Conservation (phyloP, 1,140 invertebrate species). For the Aphaenogaster floridana region DNA sequence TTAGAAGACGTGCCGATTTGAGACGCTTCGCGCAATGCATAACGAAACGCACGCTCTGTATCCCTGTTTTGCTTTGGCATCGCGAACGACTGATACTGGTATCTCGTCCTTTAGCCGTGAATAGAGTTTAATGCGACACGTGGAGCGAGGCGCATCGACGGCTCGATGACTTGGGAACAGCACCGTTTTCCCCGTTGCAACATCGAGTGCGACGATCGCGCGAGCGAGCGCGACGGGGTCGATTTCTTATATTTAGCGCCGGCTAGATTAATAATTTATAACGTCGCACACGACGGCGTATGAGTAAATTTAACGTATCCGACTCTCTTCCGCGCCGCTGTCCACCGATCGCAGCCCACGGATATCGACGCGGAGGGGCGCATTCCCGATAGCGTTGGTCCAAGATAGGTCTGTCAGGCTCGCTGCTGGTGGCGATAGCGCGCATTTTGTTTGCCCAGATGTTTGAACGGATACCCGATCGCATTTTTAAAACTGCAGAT, state of each 20-base stretch:
- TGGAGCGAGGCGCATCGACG: constrained; percentile 29
- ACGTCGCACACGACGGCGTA: background rate
- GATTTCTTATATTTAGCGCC: constrained; percentile 49
- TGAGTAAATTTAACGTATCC: constrained; percentile 15
- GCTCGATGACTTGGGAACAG: background rate
- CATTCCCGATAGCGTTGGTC: background rate
- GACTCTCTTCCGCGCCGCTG: constrained; percentile 3
- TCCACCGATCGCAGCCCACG: constrained; percentile 14
- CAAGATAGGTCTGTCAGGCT: constrained; percentile 13
- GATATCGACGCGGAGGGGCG: constrained; percentile 1
- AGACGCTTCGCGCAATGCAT: background rate
- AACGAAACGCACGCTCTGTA: background rate
- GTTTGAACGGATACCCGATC: background rate
- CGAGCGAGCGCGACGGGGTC: background rate
- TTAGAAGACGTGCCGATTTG: background rate
- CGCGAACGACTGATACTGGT: background rate
- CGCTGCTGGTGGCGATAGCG: background rate
- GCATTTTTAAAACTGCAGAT: background rate
- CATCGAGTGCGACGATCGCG: constrained; percentile 5
- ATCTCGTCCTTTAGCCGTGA: constrained; percentile 17
- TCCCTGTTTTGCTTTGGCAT: background rate
- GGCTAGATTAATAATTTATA: constrained; percentile 44
- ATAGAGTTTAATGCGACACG: constrained; percentile 51
- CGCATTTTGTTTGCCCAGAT: background rate
- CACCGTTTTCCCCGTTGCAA: constrained; percentile 27